Evolutionary conservation across 2,113 vertebrate genomes (phyloP).

Genomic region (Telmatochromis brichardi): DNA sequence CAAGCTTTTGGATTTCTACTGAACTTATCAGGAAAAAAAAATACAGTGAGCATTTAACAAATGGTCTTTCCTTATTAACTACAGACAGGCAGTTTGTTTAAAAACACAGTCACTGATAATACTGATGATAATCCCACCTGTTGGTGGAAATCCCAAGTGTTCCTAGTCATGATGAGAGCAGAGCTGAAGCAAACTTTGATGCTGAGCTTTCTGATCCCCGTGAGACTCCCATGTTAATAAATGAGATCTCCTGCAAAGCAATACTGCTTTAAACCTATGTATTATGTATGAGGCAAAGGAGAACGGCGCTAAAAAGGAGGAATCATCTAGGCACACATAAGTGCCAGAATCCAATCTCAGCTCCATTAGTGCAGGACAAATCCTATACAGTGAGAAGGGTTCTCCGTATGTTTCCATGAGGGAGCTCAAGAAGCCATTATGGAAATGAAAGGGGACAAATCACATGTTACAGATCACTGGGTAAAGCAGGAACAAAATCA

Average conservation of each 20-base stretch:
- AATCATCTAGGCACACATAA: conserved; percentile 69
- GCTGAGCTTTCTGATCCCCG: conserved; percentile 55
- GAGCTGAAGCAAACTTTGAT: conserved; percentile 52
- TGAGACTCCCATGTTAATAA: conserved; percentile 72
- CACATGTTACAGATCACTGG: conserved; percentile 62
- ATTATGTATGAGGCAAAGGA: conserved; percentile 73
- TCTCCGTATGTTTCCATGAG: conserved; percentile 67
- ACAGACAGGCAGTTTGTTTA: not conserved
- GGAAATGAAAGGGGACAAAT: conserved; percentile 73
- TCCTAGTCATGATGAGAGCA: conserved; percentile 22
- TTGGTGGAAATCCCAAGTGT: conserved; percentile 37
- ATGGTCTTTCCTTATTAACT: not conserved
- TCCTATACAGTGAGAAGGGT: conserved; percentile 66
- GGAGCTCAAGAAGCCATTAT: conserved; percentile 72
- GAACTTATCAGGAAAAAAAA: not conserved
- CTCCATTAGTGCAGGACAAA: conserved; percentile 75
- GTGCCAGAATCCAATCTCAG: conserved; percentile 74
- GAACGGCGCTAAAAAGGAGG: conserved; percentile 70
- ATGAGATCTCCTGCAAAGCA: conserved; percentile 65
- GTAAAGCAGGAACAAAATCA: conserved; percentile 59
- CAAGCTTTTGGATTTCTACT: not conserved
- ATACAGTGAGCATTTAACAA: not conserved
- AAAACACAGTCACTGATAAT: not conserved
- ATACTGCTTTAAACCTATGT: conserved; percentile 71
- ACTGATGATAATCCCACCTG: conserved; percentile 23